phyloP scores from a whole-genome alignment of 92 coral and sea anemone genomes.

The Epizoanthus stellaris region DNA sequence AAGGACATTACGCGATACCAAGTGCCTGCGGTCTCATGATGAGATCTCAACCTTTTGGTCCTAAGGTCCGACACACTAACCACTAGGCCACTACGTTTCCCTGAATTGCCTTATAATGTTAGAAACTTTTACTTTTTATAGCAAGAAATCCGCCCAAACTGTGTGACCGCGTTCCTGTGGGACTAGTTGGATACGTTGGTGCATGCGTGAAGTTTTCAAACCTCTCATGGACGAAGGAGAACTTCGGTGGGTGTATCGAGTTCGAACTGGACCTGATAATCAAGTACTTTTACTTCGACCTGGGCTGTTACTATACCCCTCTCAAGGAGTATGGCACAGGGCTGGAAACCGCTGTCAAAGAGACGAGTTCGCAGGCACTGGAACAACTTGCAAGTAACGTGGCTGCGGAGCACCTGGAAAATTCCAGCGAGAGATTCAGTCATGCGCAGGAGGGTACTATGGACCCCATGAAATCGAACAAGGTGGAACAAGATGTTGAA shows the following conservation, averaged over 20 bases:
- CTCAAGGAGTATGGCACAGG: background rate
- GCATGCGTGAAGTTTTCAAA: constrained; percentile 34
- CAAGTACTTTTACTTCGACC: constrained; percentile 30
- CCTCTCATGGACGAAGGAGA: constrained; percentile 32
- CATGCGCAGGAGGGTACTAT: too few relatives aligned
- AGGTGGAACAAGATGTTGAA: too few relatives aligned
- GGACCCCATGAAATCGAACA: too few relatives aligned
- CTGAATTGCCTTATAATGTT: too few relatives aligned
- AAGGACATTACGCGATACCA: too few relatives aligned
- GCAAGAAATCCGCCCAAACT: constrained; percentile 38
- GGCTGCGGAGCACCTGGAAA: too few relatives aligned
- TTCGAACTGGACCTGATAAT: constrained; percentile 31
- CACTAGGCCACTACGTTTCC: too few relatives aligned
- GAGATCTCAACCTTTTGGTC: too few relatives aligned
- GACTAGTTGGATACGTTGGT: constrained; percentile 17
- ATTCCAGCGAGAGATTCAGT: too few relatives aligned
- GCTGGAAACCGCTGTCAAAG: constrained; percentile 4
- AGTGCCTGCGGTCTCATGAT: too few relatives aligned
- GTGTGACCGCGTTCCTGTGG: constrained; percentile 40
- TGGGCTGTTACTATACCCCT: constrained; percentile 7
- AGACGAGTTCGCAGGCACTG: background rate
- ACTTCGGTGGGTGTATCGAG: constrained; percentile 34
- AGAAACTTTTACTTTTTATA: background rate
- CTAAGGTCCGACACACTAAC: too few relatives aligned
- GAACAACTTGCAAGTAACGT: background rate